A percentile compares a stretch with the other conserved stretches of the same genome.
Evolutionary conservation across 2,888 invertebrate species (phyloP).

Genomic region (Masnerella sp.): DNA sequence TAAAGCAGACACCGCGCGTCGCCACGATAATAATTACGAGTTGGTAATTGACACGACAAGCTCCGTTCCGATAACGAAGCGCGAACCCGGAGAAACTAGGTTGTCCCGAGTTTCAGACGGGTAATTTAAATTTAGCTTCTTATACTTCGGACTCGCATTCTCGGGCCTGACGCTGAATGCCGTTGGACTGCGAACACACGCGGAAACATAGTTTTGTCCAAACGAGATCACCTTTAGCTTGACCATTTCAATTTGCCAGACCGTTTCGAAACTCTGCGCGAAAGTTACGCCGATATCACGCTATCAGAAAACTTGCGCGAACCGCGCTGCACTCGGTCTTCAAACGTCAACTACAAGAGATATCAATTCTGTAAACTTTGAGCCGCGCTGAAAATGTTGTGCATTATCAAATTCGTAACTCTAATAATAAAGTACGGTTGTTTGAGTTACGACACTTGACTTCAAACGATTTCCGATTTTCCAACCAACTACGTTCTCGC

Average conservation of each 20-base stretch:
- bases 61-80: slow-evolving; percentile 30
- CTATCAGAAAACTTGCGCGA: slow-evolving; percentile 47
- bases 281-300: slow-evolving; percentile 47
- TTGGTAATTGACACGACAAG: slow-evolving; percentile 60
- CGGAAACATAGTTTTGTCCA: slow-evolving; percentile 45
- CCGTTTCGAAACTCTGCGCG: slow-evolving; percentile 29
- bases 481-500: slow-evolving; percentile 11
- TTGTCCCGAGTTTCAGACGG: slow-evolving; percentile 34
- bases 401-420: slow-evolving; percentile 28
- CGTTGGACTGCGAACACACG: slow-evolving; percentile 32
- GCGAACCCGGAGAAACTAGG: slow-evolving; percentile 54
- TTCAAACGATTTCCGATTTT: slow-evolving; percentile 24
- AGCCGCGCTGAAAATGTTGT: slow-evolving; percentile 10
- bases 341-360: slow-evolving; percentile 47
- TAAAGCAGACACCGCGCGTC: slow-evolving; percentile 20
- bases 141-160: slow-evolving; percentile 49
- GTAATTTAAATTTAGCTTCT: slow-evolving; percentile 66
- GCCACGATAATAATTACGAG: slow-evolving; percentile 57
- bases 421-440: slow-evolving; percentile 33
- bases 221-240: slow-evolving; percentile 48
- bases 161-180: slow-evolving; percentile 19
- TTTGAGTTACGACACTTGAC: slow-evolving; percentile 19
- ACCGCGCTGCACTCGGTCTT: slow-evolving; percentile 19
- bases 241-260: slow-evolving; percentile 51
- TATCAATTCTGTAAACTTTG: slow-evolving; percentile 36